phyloP scores from a whole-genome alignment of 2,888 invertebrate genomes.

The Mylabris sibirica region DNA sequence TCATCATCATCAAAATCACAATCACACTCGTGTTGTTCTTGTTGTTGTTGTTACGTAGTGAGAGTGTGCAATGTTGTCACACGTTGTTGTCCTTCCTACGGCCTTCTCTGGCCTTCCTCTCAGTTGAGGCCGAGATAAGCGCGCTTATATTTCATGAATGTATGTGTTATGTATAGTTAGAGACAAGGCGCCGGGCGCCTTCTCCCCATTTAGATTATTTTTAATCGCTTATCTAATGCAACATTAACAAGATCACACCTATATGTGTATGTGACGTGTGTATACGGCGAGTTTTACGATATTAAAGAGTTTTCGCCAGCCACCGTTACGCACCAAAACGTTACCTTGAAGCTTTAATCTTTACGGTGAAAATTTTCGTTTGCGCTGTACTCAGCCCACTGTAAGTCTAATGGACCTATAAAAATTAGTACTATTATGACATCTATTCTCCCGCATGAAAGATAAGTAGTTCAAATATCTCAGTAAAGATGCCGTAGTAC shows the following conservation, averaged over 20 bases:
- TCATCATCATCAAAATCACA: not conserved
- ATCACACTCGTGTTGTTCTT: not conserved
- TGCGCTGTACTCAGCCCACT: too few relatives aligned
- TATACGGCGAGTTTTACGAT: not conserved
- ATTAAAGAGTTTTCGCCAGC: too few relatives aligned
- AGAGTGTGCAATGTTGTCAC: slow-evolving; percentile 42
- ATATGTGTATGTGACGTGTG: not conserved
- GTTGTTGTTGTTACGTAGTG: not conserved
- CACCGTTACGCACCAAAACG: too few relatives aligned
- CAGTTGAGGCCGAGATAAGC: slow-evolving; percentile 37
- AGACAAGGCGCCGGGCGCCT: slow-evolving; percentile 38
- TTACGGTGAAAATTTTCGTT: too few relatives aligned
- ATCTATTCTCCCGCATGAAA: too few relatives aligned
- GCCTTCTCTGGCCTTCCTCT: slow-evolving; percentile 50
- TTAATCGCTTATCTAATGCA: slow-evolving; percentile 35
- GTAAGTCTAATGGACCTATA: too few relatives aligned
- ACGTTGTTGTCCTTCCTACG: slow-evolving; percentile 52
- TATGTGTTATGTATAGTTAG: slow-evolving; percentile 14
- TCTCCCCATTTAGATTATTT: slow-evolving; percentile 35
- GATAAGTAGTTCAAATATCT: too few relatives aligned
- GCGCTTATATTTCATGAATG: slow-evolving; percentile 11
- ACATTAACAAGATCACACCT: slow-evolving; percentile 2
- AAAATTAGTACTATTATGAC: too few relatives aligned
- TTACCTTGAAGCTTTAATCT: too few relatives aligned
- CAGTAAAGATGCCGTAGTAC: too few relatives aligned